phyloP scores from a whole-genome alignment of 2,888 invertebrate genomes.

The Xestoiulus laeticollis region DNA sequence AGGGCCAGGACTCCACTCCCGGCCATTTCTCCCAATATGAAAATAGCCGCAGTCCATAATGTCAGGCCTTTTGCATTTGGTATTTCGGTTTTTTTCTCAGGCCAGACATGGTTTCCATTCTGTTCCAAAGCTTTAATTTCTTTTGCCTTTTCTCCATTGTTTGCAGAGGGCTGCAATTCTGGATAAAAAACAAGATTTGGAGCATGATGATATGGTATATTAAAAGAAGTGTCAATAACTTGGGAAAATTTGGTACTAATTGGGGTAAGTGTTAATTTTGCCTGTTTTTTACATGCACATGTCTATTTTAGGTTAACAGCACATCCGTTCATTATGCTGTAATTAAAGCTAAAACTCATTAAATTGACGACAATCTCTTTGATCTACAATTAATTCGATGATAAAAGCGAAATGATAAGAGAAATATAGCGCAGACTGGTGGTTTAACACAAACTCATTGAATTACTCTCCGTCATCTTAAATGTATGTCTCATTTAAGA shows the following conservation, averaged over 20 bases:
- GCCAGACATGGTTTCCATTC: background rate
- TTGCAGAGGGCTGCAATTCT: slow-evolving; percentile 15
- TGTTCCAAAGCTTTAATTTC: background rate
- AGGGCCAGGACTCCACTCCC: slow-evolving; percentile 77
- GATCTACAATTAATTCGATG: background rate
- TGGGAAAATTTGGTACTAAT: slow-evolving; percentile 19
- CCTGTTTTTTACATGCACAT: background rate
- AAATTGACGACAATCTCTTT: background rate
- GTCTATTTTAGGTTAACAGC: background rate
- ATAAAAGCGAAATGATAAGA: background rate
- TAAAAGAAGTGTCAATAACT: background rate
- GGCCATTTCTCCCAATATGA: slow-evolving; percentile 77
- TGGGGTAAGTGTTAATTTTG: slow-evolving; percentile 3
- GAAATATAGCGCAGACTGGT: background rate
- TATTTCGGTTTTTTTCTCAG: background rate
- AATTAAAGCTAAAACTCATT: background rate
- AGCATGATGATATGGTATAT: background rate
- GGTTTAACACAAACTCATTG: background rate
- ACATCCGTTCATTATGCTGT: background rate
- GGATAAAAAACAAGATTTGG: background rate
- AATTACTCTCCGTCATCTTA: background rate
- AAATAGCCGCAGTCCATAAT: slow-evolving; percentile 69
- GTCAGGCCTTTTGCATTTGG: slow-evolving; percentile 63
- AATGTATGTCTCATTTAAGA: background rate
- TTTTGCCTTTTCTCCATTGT: background rate